Evolutionary conservation across 2,888 invertebrate species (phyloP), one percentile per base, ranked within the genome.

Genomic region (Agapostemon virescens): DNA sequence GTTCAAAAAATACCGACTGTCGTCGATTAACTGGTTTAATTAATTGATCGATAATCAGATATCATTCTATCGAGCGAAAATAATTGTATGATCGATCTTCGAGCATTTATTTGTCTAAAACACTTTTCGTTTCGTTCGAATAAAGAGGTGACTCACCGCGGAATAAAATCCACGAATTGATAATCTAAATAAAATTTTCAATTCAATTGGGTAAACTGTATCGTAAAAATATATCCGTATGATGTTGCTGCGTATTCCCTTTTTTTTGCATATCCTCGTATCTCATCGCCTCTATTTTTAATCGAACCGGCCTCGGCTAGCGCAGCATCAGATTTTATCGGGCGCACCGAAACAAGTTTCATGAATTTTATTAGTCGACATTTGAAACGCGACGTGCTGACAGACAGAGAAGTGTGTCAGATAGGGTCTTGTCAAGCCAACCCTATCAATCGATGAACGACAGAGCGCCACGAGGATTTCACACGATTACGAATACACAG

Each of bases 401-500:
- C 80, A 69, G 82, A 83, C 82, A 74, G 70, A 68, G 74, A 36
- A 67, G 64, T 58, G 74, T 69, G 71, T 40, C 64, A 52, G 71
- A 68, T 66, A 78, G 75, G 67, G 79, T 74, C 84, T 84, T 76
- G 85, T 83, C 85, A 79, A 83, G 74, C 81, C 82, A 86, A 84
- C 74, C 15, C 85, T 82, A 83, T 84, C 85, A 89, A 90, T 90
- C 89, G 87, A 89, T 90, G 89, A 83, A 80, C 78, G 82, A 77
- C 74, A 73, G 81, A 82, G 74, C 70, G 45, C 33, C 23, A 38
- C 64, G n/a, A 52, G 76, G 74, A 76, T 80, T 80, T 72, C 74
- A 36, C 67, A 40, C 67, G 75, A 77, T 73, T 79, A 76, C 49
- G 33, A 63, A 64, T 71, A 66, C 6, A 55, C 5, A 6, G 26